Conservation (phyloP, 2,797 vertebrate genomes). For the Malurus splendens region DNA sequence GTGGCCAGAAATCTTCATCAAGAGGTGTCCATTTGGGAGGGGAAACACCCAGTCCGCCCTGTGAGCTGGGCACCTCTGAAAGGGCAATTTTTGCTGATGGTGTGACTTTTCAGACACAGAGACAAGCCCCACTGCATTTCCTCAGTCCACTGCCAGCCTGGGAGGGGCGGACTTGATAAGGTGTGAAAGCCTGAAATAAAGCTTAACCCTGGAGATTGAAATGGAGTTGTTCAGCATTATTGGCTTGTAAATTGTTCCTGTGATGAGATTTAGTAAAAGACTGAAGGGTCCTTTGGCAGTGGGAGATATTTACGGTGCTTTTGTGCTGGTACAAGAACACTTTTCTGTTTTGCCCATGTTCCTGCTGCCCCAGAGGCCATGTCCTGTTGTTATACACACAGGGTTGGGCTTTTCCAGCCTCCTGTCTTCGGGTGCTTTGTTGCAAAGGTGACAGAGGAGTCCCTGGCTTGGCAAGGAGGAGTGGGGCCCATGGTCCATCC, state of each 20-base stretch:
- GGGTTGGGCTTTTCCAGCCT: not conserved
- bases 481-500: accelerated
- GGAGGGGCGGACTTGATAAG: not conserved
- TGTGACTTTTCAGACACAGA: not conserved
- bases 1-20: not conserved
- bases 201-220: slow-evolving; percentile 3
- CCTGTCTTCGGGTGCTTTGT: not conserved
- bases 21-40: not conserved
- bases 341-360: slow-evolving; percentile 1
- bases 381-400: not conserved
- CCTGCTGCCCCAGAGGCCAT: not conserved
- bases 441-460: not conserved
- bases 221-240: slow-evolving; percentile 29
- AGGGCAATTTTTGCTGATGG: not conserved
- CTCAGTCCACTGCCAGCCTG: not conserved
- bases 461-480: not conserved
- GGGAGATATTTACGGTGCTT: slow-evolving; percentile 42
- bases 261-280: slow-evolving; percentile 43
- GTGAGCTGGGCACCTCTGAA: not conserved
- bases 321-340: not conserved
- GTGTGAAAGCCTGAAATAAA: slow-evolving; percentile 32
- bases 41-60: not conserved
- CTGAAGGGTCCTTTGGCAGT: slow-evolving; percentile 29
- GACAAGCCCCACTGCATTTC: not conserved
- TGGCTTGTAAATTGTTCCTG: slow-evolving; percentile 45